Base-by-base conservation (phyloP, 2,113 vertebrate species). In the Upupa epops region DNA sequence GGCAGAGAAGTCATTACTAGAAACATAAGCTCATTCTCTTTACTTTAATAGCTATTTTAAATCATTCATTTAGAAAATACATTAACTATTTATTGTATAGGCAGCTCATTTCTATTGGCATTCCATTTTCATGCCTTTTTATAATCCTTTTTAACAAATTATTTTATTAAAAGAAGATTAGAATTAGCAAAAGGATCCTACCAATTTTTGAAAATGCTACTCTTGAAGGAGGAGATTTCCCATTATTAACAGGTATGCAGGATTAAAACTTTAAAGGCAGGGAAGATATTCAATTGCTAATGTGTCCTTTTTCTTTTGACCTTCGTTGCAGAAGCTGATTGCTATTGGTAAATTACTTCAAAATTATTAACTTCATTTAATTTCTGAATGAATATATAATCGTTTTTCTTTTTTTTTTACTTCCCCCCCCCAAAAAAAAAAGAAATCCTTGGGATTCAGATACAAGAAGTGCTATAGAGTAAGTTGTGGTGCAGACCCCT, bases 1-100 rank as follows among this genome's bases (percentile, higher is more conserved):
- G 97, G 97, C 97, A 97, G 95, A 96, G 97, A 98, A 98, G 97
- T 98, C 97, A 98, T 98, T 98, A 98, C 97, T 97, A 97, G 97
- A 98, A 98, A 97, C 96, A 97, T 97, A 97, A 97, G 96, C 98
- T 98, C 96, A 97, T 98, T 98, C 97, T 97, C 97, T 96, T 94
- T 97, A 92, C 92, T 98, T 97, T 98, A 98, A 97, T 98, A 97
- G 97, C 96, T 97, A 96, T 97, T 98, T 97, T 97, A 97, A 98
- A 98, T 97, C 97, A 97, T 97, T 98, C 98, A 98, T 98, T 98
- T 98, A 98, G 94, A 97, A 97, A 97, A 97, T 96, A 97, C 95
- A 96, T 98, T 96, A 97, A 97, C 97, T 97, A 96, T 98, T 98
- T 98, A 97, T 96, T 96, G 95, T 96, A 88, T 95, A 86, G 92